Percentiles rank a stretch among this genome's conserved stretches.
Conservation (phyloP, 2,888 invertebrate species). For the Dryobota labecula region DNA sequence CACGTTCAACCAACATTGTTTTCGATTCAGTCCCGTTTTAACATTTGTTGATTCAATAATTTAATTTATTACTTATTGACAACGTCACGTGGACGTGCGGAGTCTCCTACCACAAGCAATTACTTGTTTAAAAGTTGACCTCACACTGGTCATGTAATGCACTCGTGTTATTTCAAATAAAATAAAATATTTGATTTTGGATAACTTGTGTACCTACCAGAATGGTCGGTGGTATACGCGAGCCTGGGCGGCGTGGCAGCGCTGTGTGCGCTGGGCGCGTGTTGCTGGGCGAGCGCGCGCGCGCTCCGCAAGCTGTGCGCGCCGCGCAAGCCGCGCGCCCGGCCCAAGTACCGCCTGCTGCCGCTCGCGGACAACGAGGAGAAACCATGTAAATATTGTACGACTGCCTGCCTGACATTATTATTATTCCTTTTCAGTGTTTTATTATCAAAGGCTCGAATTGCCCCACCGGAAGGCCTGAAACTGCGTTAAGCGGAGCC, state of each 20-base stretch:
- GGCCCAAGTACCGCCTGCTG: slow-evolving; percentile 92
- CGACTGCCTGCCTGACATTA: slow-evolving; percentile 35
- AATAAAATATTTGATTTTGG: too few relatives aligned
- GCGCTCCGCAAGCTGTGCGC: slow-evolving; percentile 84
- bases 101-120: too few relatives aligned
- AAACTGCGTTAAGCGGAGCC: too few relatives aligned
- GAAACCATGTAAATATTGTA: slow-evolving; percentile 90
- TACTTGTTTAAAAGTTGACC: too few relatives aligned
- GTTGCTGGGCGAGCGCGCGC: slow-evolving; percentile 91
- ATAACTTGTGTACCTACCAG: slow-evolving; percentile 84
- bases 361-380: slow-evolving; percentile 93
- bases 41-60: not conserved
- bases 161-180: too few relatives aligned
- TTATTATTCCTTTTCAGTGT: not conserved
- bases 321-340: slow-evolving; percentile 89
- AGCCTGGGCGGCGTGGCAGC: slow-evolving; percentile 93
- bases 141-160: too few relatives aligned
- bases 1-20: not conserved
- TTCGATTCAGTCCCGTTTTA: not conserved
- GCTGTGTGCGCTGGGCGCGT: slow-evolving; percentile 91
- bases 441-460: not conserved
- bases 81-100: too few relatives aligned
- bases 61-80: not conserved
- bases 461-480: too few relatives aligned
- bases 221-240: slow-evolving; percentile 98